A percentile compares a stretch with the other conserved stretches of the same genome.
These are phyloP conservation scores for Dorcus parallelipipedus DNA, from an alignment of 2,888 invertebrate genomes.

Conservation along the genomic window DNA sequence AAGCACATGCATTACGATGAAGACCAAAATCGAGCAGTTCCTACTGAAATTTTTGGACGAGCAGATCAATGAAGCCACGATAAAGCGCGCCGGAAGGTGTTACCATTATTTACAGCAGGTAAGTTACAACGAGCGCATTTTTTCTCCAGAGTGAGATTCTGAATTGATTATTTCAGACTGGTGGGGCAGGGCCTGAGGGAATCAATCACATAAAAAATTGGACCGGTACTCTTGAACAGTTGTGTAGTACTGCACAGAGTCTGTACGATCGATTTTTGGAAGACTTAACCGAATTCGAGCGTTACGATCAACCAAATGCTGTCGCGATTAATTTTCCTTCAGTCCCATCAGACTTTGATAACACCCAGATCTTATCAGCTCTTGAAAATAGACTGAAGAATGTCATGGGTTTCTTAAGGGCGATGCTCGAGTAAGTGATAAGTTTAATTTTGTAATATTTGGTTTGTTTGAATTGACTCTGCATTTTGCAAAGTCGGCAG, in stretches of 20 bases:
- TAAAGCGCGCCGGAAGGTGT: slow-evolving; percentile 21
- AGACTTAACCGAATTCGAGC: slow-evolving; percentile 17
- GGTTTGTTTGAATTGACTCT: neutral
- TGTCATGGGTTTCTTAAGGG: slow-evolving; percentile 19
- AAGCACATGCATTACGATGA: slow-evolving; percentile 18
- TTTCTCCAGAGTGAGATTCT: neutral
- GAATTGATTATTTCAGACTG: slow-evolving; percentile 17
- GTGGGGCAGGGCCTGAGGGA: slow-evolving; percentile 18
- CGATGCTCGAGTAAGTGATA: slow-evolving; percentile 22
- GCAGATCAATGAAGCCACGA: neutral
- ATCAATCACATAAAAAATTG: slow-evolving; percentile 24
- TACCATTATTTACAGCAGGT: slow-evolving; percentile 26
- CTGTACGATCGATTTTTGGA: slow-evolving; percentile 20
- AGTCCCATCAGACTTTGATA: neutral
- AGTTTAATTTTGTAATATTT: neutral
- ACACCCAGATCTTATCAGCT: neutral
- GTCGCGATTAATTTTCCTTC: slow-evolving; percentile 11
- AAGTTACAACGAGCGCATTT: neutral
- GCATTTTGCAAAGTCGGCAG: no score
- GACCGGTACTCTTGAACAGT: slow-evolving; percentile 18
- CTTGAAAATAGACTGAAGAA: slow-evolving; percentile 17
- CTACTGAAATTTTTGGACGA: slow-evolving; percentile 20
- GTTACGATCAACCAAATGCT: neutral
- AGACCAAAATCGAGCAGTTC: slow-evolving; percentile 19
- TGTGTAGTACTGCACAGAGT: slow-evolving; percentile 19